Evolutionary conservation across 2,888 invertebrate genomes (phyloP).

Genomic region (Heteropelma amictum): DNA sequence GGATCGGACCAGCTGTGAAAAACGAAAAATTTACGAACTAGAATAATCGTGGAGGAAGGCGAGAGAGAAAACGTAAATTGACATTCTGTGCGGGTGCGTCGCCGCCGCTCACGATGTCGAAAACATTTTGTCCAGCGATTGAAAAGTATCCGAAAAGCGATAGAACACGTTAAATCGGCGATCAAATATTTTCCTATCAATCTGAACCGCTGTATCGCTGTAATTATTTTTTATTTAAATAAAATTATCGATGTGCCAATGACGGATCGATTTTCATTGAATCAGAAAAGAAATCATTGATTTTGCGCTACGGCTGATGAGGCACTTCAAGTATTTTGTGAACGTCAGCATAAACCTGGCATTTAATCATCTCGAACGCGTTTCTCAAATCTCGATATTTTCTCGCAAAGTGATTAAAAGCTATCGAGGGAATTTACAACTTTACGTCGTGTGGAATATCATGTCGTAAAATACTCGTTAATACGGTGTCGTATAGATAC

Average conservation of each 20-base stretch:
- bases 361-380: not conserved
- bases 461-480: slow-evolving; percentile 34
- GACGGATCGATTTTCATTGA: too few relatives aligned
- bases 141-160: not conserved
- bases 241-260: too few relatives aligned
- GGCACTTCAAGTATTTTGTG: not conserved
- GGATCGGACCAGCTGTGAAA: slow-evolving; percentile 1
- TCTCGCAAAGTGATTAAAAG: slow-evolving; percentile 11
- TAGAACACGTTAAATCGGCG: not conserved
- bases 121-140: too few relatives aligned
- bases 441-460: slow-evolving; percentile 10
- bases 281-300: too few relatives aligned
- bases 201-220: not conserved
- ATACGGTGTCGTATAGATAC: not conserved
- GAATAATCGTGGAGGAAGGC: slow-evolving; percentile 1
- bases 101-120: slow-evolving; percentile 39
- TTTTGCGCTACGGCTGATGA: too few relatives aligned
- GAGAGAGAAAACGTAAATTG: slow-evolving; percentile 9
- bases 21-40: slow-evolving; percentile 23
- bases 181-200: not conserved
- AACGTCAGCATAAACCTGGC: slow-evolving; percentile 5
- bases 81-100: slow-evolving; percentile 32
- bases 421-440: slow-evolving; percentile 29
- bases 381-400: not conserved
- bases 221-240: slow-evolving; percentile 3